Conservation (phyloP, 2,888 invertebrate species). For the Chymomyza caudatula region DNA sequence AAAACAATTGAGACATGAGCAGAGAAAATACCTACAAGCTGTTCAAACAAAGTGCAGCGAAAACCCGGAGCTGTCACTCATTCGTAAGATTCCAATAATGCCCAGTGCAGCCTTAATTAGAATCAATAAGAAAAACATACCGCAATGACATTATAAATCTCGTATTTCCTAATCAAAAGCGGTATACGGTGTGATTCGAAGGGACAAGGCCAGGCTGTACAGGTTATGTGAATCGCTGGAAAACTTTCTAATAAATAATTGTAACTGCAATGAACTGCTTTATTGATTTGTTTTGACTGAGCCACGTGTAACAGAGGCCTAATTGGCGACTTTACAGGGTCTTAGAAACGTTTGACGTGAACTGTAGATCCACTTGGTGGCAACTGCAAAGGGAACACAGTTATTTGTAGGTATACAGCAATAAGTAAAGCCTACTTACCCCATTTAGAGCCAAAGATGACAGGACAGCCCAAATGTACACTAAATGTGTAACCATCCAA, state of each 20-base stretch:
- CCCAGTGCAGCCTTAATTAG: slow-evolving; percentile 42
- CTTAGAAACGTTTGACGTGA: neutral
- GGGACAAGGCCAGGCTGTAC: neutral
- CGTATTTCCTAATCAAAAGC: slow-evolving; percentile 7
- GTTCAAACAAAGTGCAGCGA: too few species aligned
- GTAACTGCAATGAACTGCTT: neutral
- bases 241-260: neutral
- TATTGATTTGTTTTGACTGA: neutral
- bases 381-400: neutral
- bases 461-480: slow-evolving; percentile 41
- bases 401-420: too few species aligned
- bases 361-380: neutral
- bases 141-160: slow-evolving; percentile 15
- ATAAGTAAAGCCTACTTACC: slow-evolving; percentile 19
- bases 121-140: slow-evolving; percentile 48
- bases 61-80: neutral
- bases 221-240: neutral
- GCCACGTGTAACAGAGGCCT: neutral
- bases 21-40: neutral
- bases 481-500: slow-evolving; percentile 21
- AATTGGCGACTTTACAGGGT: neutral
- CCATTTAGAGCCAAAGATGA: slow-evolving; percentile 49
- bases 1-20: neutral
- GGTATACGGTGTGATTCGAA: slow-evolving; percentile 27
- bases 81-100: slow-evolving; percentile 16